Percentiles rank a stretch among this genome's conserved stretches.
Conservation (phyloP, 2,797 vertebrate genomes). For the Chromis chromis region DNA sequence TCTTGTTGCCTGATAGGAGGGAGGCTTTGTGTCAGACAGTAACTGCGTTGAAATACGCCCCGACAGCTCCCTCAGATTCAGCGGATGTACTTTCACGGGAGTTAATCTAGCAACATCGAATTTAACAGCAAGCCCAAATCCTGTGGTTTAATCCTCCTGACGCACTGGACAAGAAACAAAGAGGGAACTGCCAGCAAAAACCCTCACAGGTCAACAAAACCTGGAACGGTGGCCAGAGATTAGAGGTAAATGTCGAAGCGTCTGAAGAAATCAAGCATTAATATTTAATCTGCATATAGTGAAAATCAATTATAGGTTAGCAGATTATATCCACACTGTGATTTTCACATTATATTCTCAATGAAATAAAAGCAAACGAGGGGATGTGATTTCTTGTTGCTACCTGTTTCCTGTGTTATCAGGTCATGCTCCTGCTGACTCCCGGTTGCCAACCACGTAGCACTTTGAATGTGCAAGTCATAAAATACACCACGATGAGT, state of each 20-base stretch:
- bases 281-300: constrained; percentile 27
- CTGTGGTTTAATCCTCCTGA: constrained; percentile 52
- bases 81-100: constrained; percentile 54
- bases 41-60: constrained; percentile 69
- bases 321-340: not conserved
- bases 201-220: constrained; percentile 54
- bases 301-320: constrained; percentile 16
- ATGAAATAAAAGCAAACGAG: constrained; percentile 19
- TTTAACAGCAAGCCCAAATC: constrained; percentile 63
- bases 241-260: constrained; percentile 42
- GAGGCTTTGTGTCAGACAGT: constrained; percentile 63
- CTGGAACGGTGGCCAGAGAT: constrained; percentile 61
- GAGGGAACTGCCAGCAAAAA: constrained; percentile 48
- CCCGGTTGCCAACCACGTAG: constrained; percentile 37
- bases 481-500: constrained; percentile 78
- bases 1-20: constrained; percentile 48
- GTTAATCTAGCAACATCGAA: constrained; percentile 59
- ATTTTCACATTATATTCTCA: constrained; percentile 1
- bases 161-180: constrained; percentile 50
- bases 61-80: constrained; percentile 62
- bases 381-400: not conserved
- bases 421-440: constrained; percentile 39
- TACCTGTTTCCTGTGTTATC: constrained; percentile 50
- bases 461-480: constrained; percentile 67
- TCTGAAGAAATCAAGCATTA: constrained; percentile 40